Evolutionary conservation across 2,888 invertebrate species (phyloP), one percentile per base, ranked within the genome.

Genomic region (Drosophila mettleri): DNA sequence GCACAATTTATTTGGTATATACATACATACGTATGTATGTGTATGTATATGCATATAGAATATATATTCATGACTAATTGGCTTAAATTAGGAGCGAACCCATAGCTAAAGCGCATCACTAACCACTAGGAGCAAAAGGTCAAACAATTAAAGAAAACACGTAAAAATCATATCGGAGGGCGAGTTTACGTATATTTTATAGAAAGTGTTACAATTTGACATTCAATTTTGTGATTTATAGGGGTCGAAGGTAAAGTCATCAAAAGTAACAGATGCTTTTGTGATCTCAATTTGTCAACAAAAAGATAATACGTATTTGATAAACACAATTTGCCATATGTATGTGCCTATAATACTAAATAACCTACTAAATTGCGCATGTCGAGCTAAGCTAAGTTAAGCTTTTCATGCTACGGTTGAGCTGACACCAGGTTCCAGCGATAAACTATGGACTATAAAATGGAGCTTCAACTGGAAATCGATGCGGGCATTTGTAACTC

Each of bases 1-100:
- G 7, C 41, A 3, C 20, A 9, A 24, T 24, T 43, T 43, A 43
- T 22, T 43, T 24, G 14, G 14, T 2, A 16, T 20, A 14, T 39
- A 14, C 20, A 39, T 22, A 39, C 7, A 7, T 2, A 20, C n/a
- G n/a, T 24, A 5, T 8, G 18, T 22, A 24, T n/a, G 6, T n/a
- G 8, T 41, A 20, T 22, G 1, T 3, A 18, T 12, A 8, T 24
- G 5, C 5, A 24, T 41, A 22, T 22, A 22, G 1, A 3, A 41
- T 41, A 8, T 22, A 43, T 27, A 45, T 45, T 27, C 43, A 27
- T 45, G 43, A 45, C 43, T 45, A 45, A 45, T 45, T 45, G 43
- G 43, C 43, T 45, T 45, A 45, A 45, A 45, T 45, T 45, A 24
- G 43, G 43, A 27, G 43, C 27, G 27, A 45, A 10, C 24, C 41